Base-by-base conservation (phyloP, 2,113 vertebrate genomes). In the Vimba vimba region DNA sequence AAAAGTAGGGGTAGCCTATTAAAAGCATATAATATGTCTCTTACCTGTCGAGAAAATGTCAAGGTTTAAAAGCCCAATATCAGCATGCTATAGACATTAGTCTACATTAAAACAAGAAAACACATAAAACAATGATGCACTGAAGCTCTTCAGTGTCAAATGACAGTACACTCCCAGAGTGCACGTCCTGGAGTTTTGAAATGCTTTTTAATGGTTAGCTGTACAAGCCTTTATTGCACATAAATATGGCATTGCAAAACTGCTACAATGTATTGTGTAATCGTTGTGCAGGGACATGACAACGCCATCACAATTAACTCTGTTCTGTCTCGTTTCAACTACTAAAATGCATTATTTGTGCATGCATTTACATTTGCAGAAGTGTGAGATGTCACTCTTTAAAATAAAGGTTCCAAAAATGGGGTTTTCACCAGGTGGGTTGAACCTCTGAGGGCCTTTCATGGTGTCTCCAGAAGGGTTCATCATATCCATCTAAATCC, bases 401-500 rank as follows among this genome's bases (percentile, higher is more conserved):
- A 57, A 57, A 57, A 57, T 21, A 57, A 57, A 57, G 2, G 52
- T 57, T 21, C 52, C 52, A 57, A 57, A 57, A 57, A 57, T 21
- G 52, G 19, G 19, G 17, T 21, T 50, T 50, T 50, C 47, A 1
- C 13, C 52, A 57, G 19, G 52, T 21, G 17, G 17, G 19, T 21
- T 57, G 17, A 57, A 57, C 6, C 19, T 19, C 5, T 55, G 47
- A 19, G 15, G 17, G 52, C 52, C 52, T 6, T 17, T 55, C 2
- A 55, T 55, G 52, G 52, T 55, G n/a, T 77, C 25, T 77, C 74
- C 74, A 55, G 74, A 25, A 77, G 47, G 7, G n/a, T 25, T 77
- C 74, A 77, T 47, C 74, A 77, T 17, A 15, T 52, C 47, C 47
- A 30, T 77, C 3, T 9, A 33, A 19, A 55, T 30, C 43, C 39